Evolutionary conservation across 2,888 invertebrate species (phyloP).

Genomic region (Agapostemon virescens): DNA sequence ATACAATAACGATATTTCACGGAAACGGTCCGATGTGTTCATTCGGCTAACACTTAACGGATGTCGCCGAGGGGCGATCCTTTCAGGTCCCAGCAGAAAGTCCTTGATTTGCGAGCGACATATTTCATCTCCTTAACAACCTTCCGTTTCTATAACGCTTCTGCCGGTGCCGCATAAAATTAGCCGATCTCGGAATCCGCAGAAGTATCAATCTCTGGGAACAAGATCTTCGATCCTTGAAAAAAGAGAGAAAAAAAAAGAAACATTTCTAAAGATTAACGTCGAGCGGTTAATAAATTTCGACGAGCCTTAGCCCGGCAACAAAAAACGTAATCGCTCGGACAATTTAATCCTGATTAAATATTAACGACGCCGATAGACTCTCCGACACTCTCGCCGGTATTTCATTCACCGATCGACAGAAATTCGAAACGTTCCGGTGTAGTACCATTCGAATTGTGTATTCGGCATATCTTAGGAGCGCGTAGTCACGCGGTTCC

Average conservation of each 20-base stretch:
- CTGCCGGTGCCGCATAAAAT: slow-evolving; percentile 3
- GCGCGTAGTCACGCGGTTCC: neutral
- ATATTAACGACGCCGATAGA: neutral
- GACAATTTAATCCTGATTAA: neutral
- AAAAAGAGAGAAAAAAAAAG: too few species aligned
- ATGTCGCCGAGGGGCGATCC: slow-evolving; percentile 6
- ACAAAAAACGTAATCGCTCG: neutral
- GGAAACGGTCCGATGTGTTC: slow-evolving; percentile 46
- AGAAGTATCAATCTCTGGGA: neutral
- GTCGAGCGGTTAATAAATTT: neutral
- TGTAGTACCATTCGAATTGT: neutral
- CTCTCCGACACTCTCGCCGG: neutral
- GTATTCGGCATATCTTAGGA: neutral
- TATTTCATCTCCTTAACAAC: slow-evolving; percentile 24
- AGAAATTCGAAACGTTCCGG: neutral
- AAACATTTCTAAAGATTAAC: neutral
- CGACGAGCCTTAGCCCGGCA: neutral
- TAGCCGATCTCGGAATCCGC: neutral
- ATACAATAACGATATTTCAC: slow-evolving; percentile 52
- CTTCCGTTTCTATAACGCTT: slow-evolving; percentile 19
- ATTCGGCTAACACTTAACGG: slow-evolving; percentile 35
- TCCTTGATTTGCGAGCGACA: slow-evolving; percentile 37
- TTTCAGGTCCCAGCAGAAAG: slow-evolving; percentile 14
- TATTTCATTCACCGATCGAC: neutral
- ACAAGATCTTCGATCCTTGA: slow-evolving; percentile 1